These are phyloP conservation scores for Sebastes trivittatus DNA, from an alignment of 2,797 vertebrate species.

Conservation along the genomic window DNA sequence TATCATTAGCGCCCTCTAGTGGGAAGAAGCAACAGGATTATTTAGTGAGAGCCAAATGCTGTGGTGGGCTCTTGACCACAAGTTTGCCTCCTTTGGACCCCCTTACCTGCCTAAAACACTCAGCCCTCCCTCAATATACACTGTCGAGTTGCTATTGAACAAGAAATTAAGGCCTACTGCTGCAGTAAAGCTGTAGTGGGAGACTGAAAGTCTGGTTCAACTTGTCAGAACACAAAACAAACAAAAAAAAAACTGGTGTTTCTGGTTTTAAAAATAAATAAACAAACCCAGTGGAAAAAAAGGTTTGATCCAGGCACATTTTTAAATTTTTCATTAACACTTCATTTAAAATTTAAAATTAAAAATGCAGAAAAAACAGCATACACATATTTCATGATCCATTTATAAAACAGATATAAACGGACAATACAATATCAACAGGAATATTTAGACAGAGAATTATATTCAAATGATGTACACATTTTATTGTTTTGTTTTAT, in stretches of 20 bases:
- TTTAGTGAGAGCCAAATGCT: neutral
- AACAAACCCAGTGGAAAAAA: neutral
- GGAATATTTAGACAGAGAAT: neutral
- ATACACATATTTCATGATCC: neutral
- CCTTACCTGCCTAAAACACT: neutral
- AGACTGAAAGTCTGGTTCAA: too few relatives aligned
- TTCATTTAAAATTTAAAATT: too few relatives aligned
- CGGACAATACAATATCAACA: neutral
- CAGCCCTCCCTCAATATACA: neutral
- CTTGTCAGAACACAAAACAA: neutral
- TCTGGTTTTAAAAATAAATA: neutral
- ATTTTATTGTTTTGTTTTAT: neutral
- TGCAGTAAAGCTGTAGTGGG: neutral
- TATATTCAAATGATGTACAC: neutral
- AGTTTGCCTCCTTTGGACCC: neutral
- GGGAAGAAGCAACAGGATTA: neutral
- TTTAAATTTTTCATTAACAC: neutral
- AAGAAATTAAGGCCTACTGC: too few relatives aligned
- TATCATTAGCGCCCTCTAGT: constrained; percentile 66
- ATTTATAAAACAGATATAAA: neutral
- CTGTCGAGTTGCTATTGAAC: neutral
- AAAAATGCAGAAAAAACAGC: neutral
- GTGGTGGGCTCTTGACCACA: fast-evolving
- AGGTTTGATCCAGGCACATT: neutral
- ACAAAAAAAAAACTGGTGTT: neutral